A percentile compares a stretch with the other conserved stretches of the same genome.
Conservation (phyloP, 2,888 invertebrate genomes). For the Cosmopolites sordidus region DNA sequence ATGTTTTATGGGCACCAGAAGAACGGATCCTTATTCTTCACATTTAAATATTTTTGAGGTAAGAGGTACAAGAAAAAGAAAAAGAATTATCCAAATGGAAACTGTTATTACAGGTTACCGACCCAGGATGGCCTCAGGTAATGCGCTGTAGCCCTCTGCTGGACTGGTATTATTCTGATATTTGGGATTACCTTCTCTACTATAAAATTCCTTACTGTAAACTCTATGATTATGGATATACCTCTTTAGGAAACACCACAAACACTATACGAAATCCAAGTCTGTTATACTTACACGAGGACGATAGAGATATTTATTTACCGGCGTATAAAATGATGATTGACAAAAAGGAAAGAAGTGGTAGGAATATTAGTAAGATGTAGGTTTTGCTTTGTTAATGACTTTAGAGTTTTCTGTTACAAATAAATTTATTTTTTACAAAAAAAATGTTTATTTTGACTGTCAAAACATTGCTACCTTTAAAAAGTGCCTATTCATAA, state of each 20-base stretch:
- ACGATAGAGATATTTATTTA: conserved; percentile 53
- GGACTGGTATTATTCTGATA: conserved; percentile 86
- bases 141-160: conserved; percentile 86
- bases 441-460: no score
- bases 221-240: conserved; percentile 88
- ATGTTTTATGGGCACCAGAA: conserved; percentile 87
- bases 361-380: conserved; percentile 42
- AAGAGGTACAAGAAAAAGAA: no score
- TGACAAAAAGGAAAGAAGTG: conserved; percentile 59
- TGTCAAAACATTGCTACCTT: no score
- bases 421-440: not conserved
- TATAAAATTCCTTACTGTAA: conserved; percentile 84
- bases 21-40: conserved; percentile 79
- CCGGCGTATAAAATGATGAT: conserved; percentile 72
- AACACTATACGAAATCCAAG: conserved; percentile 80
- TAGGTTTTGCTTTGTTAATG: conserved; percentile 4
- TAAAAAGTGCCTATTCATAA: no score
- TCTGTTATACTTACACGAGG: conserved; percentile 52
- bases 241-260: conserved; percentile 77
- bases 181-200: conserved; percentile 83
- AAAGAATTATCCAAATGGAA: not conserved
- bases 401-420: not conserved
- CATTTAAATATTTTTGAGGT: conserved; percentile 68
- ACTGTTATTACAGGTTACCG: conserved; percentile 63
- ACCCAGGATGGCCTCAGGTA: conserved; percentile 83